These are phyloP conservation scores for Toxonevra muliebris DNA, from an alignment of 2,888 invertebrate species.

Conservation along the genomic window DNA sequence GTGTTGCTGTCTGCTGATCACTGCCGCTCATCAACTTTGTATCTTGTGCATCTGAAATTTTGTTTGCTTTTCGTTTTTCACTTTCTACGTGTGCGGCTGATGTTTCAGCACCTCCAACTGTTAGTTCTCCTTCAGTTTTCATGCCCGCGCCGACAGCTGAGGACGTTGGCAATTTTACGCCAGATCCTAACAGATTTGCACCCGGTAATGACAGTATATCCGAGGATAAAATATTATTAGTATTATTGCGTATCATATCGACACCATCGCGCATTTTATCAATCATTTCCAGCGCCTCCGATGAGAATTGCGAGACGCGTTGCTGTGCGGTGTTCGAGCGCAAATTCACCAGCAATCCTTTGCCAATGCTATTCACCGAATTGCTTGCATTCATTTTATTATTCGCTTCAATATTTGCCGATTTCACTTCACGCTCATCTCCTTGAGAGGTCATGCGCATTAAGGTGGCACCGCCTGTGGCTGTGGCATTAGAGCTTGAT, in stretches of 20 bases:
- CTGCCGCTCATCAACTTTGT: conserved; percentile 31
- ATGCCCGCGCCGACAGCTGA: conserved; percentile 19
- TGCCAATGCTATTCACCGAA: conserved; percentile 58
- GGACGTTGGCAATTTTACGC: conserved; percentile 41
- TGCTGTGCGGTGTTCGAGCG: conserved; percentile 46
- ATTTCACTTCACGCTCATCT: conserved; percentile 66
- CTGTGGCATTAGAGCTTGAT: conserved; percentile 28
- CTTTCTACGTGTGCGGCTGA: conserved; percentile 15
- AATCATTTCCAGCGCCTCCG: conserved; percentile 72
- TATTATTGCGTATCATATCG: conserved; percentile 80
- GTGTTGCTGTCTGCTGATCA: conserved; percentile 25
- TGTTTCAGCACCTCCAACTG: background rate
- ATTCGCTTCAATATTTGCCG: conserved; percentile 62
- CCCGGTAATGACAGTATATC: conserved; percentile 73
- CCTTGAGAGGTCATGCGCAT: conserved; percentile 42
- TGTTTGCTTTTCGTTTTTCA: conserved; percentile 21
- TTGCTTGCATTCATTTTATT: conserved; percentile 65
- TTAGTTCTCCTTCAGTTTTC: conserved; percentile 19
- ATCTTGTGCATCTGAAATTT: conserved; percentile 29
- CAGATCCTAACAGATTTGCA: conserved; percentile 58
- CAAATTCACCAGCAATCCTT: conserved; percentile 60
- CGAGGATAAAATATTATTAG: conserved; percentile 80
- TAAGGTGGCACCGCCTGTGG: background rate
- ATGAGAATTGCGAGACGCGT: conserved; percentile 61
- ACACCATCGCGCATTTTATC: conserved; percentile 75